A percentile compares a stretch with the other conserved stretches of the same genome.
phyloP scores from a whole-genome alignment of 2,888 invertebrate species.

The Apamea epomidion region DNA sequence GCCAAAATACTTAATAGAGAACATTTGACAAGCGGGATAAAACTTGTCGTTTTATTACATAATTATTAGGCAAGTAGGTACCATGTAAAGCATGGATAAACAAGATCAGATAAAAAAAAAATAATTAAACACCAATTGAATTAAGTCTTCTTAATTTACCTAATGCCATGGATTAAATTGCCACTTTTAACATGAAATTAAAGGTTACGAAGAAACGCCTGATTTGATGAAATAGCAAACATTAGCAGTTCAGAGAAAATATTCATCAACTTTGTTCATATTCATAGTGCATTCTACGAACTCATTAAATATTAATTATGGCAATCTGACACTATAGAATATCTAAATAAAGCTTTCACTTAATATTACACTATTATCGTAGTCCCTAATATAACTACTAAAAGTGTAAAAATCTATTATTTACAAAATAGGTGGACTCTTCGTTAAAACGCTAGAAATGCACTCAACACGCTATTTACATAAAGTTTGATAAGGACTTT shows the following conservation, averaged over 20 bases:
- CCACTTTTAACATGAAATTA: slow-evolving; percentile 49
- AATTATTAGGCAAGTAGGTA: not conserved
- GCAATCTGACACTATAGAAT: slow-evolving; percentile 83
- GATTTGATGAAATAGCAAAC: slow-evolving; percentile 53
- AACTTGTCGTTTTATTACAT: not conserved
- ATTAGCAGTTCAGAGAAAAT: slow-evolving; percentile 51
- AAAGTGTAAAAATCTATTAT: slow-evolving; percentile 89
- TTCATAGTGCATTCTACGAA: slow-evolving; percentile 64
- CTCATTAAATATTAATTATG: slow-evolving; percentile 77
- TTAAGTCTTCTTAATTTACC: not conserved
- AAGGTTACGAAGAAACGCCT: slow-evolving; percentile 47
- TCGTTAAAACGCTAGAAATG: slow-evolving; percentile 87
- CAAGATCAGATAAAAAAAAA: slow-evolving; percentile 1
- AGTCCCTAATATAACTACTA: slow-evolving; percentile 76
- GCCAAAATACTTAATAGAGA: too few relatives aligned
- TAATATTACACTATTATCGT: slow-evolving; percentile 76
- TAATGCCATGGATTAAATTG: slow-evolving; percentile 35
- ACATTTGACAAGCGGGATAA: not conserved
- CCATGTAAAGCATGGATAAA: slow-evolving; percentile 7
- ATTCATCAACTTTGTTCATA: slow-evolving; percentile 51
- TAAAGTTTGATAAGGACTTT: slow-evolving; percentile 56
- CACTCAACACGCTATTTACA: slow-evolving; percentile 84
- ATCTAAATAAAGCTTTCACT: slow-evolving; percentile 87
- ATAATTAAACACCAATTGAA: slow-evolving; percentile 22
- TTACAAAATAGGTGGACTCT: slow-evolving; percentile 90